phyloP scores from a whole-genome alignment of 1,140 invertebrate genomes.

The Mycetomoellerius zeteki region DNA sequence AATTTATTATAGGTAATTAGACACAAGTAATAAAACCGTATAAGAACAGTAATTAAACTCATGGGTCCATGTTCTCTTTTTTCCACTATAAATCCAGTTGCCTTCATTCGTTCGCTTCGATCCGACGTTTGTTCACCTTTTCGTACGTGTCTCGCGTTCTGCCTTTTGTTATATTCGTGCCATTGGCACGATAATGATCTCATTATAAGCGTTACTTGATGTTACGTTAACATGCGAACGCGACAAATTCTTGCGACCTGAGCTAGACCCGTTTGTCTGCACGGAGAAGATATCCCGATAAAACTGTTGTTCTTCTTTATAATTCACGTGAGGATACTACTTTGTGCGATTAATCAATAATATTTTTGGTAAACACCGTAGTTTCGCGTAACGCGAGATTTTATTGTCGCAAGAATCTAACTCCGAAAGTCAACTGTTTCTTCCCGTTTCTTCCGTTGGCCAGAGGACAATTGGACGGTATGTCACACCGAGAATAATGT shows the following conservation, averaged over 20 bases:
- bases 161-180: constrained; percentile 15
- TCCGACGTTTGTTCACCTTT: constrained; percentile 27
- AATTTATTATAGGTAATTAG: not conserved
- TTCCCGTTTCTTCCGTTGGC: constrained; percentile 29
- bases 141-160: not conserved
- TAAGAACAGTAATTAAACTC: constrained; percentile 21
- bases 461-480: constrained; percentile 70
- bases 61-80: not conserved
- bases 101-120: constrained; percentile 11
- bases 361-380: not conserved
- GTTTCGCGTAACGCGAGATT: constrained; percentile 25
- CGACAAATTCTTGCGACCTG: not conserved
- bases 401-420: constrained; percentile 32
- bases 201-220: not conserved
- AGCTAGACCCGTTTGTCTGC: constrained; percentile 46
- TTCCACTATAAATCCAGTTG: constrained; percentile 27
- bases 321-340: not conserved
- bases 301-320: not conserved
- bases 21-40: constrained; percentile 2
- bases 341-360: not conserved
- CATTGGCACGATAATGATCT: constrained; percentile 13
- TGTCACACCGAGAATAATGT: constrained; percentile 61
- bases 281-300: constrained; percentile 49
- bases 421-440: constrained; percentile 28
- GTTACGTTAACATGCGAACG: not conserved